phyloP scores from a whole-genome alignment of 2,113 vertebrate genomes.

The Mobula birostris region DNA sequence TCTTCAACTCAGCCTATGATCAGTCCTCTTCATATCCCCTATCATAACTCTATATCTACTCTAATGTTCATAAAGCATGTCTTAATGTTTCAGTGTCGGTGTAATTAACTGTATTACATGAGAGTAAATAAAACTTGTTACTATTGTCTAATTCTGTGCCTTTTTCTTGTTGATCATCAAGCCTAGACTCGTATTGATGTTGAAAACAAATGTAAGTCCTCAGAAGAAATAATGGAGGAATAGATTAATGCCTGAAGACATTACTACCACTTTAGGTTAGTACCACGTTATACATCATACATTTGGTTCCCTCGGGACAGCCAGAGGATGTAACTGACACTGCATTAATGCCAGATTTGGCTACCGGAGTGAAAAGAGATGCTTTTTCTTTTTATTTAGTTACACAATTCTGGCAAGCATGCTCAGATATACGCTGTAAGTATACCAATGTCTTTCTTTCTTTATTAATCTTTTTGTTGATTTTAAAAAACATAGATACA shows the following conservation, averaged over 20 bases:
- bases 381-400: background rate
- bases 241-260: background rate
- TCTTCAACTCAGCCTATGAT: background rate
- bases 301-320: background rate
- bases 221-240: background rate
- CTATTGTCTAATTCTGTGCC: background rate
- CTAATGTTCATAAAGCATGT: background rate
- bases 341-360: no score
- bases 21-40: background rate
- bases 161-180: background rate
- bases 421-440: background rate
- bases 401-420: background rate
- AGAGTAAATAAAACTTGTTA: background rate
- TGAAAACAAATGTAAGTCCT: background rate
- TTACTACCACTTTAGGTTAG: background rate
- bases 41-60: background rate
- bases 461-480: no score
- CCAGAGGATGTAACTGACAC: no score
- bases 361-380: background rate
- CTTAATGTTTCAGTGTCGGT: background rate
- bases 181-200: background rate
- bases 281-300: background rate
- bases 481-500: no score
- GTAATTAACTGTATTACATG: background rate
- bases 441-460: constrained; percentile 51